A percentile compares a stretch with the other conserved stretches of the same genome.
Evolutionary conservation across 2,797 vertebrate species (phyloP).

Genomic region (Syndactyla subalaris): DNA sequence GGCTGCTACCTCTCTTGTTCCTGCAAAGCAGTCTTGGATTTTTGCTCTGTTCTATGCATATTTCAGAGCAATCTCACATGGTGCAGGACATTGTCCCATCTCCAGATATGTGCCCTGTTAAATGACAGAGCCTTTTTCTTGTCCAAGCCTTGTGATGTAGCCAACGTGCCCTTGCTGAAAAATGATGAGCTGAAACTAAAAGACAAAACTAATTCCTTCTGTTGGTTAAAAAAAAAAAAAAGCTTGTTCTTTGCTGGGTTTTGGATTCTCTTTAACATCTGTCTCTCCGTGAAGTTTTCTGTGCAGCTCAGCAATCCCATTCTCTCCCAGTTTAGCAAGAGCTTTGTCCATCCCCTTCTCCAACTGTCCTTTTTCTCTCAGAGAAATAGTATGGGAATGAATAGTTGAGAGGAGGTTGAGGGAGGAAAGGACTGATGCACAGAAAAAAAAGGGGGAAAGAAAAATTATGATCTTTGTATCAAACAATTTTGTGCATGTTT

Average conservation of each 20-base stretch:
- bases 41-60: constrained; percentile 47
- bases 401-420: neutral
- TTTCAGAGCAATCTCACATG: neutral
- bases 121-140: constrained; percentile 35
- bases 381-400: neutral
- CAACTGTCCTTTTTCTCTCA: neutral
- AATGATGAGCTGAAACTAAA: neutral
- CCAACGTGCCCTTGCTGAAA: neutral
- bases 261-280: neutral
- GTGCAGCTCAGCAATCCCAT: neutral
- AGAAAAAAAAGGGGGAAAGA: neutral
- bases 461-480: neutral
- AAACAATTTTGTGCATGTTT: neutral
- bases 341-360: neutral
- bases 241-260: neutral
- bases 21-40: constrained; percentile 62
- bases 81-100: constrained; percentile 30
- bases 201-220: constrained; percentile 1
- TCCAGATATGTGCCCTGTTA: constrained; percentile 23
- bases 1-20: constrained; percentile 70
- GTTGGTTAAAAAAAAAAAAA: neutral
- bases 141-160: neutral
- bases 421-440: neutral
- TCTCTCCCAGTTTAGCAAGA: neutral
- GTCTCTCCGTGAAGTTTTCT: neutral